phyloP scores from a whole-genome alignment of 2,888 invertebrate species.

The Iselma pallidipennis region DNA sequence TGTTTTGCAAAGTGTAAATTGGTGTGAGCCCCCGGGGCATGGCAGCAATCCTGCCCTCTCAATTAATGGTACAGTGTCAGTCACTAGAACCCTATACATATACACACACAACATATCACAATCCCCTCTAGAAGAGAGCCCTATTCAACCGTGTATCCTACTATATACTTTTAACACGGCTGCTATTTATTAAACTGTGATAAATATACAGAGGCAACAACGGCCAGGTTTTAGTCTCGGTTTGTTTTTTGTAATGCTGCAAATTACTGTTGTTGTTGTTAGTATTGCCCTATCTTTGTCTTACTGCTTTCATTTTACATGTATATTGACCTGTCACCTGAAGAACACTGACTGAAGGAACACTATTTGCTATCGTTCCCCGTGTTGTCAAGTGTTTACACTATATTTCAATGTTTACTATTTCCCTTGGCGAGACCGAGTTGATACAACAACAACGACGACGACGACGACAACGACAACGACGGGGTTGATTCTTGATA shows the following conservation, averaged over 20 bases:
- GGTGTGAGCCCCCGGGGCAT: conserved; percentile 58
- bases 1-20: conserved; percentile 68
- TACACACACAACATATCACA: conserved; percentile 25
- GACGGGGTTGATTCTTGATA: neutral
- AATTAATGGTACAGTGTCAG: conserved; percentile 51
- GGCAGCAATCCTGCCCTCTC: conserved; percentile 54
- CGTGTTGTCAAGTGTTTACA: conserved; percentile 35
- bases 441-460: neutral
- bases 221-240: neutral
- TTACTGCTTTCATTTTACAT: conserved; percentile 7
- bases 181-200: conserved; percentile 24
- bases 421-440: conserved; percentile 6
- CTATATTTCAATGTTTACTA: conserved; percentile 37
- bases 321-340: conserved; percentile 31
- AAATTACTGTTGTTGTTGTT: neutral
- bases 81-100: neutral
- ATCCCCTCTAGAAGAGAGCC: neutral
- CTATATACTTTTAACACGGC: conserved; percentile 7
- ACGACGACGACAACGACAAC: neutral
- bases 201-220: conserved; percentile 10
- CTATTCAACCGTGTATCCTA: neutral
- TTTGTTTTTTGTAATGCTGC: neutral
- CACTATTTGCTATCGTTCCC: conserved; percentile 30
- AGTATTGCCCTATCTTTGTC: neutral
- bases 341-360: conserved; percentile 20